These are phyloP conservation scores for Lacerta agilis DNA, from an alignment of 2,797 vertebrate species.

Conservation along the genomic window DNA sequence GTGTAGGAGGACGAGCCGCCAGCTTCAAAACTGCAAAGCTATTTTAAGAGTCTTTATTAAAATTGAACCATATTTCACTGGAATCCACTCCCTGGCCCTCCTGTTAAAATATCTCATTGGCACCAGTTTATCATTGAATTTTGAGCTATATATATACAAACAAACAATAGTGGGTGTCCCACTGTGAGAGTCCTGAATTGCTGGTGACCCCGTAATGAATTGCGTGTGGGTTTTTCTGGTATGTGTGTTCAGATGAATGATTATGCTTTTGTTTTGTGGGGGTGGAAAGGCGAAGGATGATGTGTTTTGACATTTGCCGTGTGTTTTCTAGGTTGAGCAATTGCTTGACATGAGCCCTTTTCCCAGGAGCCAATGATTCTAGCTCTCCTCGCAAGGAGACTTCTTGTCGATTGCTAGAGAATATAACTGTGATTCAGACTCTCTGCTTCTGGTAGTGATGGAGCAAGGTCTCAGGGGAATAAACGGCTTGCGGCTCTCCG, in stretches of 20 bases:
- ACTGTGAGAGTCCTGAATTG: slow-evolving; percentile 12
- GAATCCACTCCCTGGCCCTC: background rate
- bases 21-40: background rate
- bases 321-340: slow-evolving; percentile 13
- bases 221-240: background rate
- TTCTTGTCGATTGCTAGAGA: slow-evolving; percentile 31
- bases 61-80: background rate
- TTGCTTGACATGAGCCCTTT: slow-evolving; percentile 15
- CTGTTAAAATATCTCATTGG: slow-evolving; percentile 31
- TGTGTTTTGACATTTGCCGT: slow-evolving; percentile 32
- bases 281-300: background rate
- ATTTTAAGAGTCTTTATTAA: background rate
- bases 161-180: background rate
- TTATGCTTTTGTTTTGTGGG: background rate
- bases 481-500: background rate
- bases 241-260: background rate
- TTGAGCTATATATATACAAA: slow-evolving; percentile 5
- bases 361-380: slow-evolving; percentile 27
- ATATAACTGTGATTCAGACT: slow-evolving; percentile 37
- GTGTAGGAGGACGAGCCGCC: background rate
- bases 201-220: slow-evolving; percentile 1
- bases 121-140: slow-evolving; percentile 1
- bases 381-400: background rate
- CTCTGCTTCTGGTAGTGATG: slow-evolving; percentile 3
- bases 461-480: background rate